Conservation (phyloP, 1,140 invertebrate genomes). For the Globodera rostochiensis region DNA sequence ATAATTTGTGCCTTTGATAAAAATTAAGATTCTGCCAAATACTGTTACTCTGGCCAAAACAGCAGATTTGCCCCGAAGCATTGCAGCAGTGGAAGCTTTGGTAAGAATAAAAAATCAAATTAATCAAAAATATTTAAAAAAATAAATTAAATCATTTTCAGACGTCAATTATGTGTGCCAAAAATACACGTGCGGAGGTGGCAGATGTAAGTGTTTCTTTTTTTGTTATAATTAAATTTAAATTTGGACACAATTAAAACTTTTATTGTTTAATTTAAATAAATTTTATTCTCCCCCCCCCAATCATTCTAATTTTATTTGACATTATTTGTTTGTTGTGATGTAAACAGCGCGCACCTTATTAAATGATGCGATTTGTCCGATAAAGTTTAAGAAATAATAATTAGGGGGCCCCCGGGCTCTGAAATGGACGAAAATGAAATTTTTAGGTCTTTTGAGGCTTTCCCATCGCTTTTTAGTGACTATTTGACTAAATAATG, state of each 20-base stretch:
- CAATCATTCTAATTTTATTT: too few species aligned
- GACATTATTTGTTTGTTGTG: too few species aligned
- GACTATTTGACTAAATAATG: too few species aligned
- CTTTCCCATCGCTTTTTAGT: not conserved
- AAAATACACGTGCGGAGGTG: slow-evolving; percentile 17
- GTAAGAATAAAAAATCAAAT: slow-evolving; percentile 3
- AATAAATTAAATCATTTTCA: slow-evolving; percentile 1
- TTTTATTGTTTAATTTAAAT: too few species aligned
- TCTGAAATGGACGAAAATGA: too few species aligned
- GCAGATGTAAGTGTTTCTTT: slow-evolving; percentile 13
- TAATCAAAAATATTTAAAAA: not conserved
- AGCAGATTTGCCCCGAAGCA: slow-evolving; percentile 11
- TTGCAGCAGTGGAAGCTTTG: slow-evolving; percentile 17
- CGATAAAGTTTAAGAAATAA: too few species aligned
- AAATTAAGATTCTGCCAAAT: slow-evolving; percentile 14
- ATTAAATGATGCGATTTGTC: not conserved
- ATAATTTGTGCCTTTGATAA: not conserved
- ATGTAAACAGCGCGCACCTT: not conserved
- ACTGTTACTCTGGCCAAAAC: slow-evolving; percentile 25
- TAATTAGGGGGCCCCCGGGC: too few species aligned
- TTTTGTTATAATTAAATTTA: not conserved
- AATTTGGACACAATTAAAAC: not conserved
- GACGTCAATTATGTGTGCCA: slow-evolving; percentile 28
- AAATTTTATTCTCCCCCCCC: too few species aligned
- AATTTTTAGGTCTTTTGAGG: too few species aligned